A percentile compares a stretch with the other conserved stretches of the same genome.
phyloP scores from a whole-genome alignment of 2,888 invertebrate species.

The Fragum sueziense region DNA sequence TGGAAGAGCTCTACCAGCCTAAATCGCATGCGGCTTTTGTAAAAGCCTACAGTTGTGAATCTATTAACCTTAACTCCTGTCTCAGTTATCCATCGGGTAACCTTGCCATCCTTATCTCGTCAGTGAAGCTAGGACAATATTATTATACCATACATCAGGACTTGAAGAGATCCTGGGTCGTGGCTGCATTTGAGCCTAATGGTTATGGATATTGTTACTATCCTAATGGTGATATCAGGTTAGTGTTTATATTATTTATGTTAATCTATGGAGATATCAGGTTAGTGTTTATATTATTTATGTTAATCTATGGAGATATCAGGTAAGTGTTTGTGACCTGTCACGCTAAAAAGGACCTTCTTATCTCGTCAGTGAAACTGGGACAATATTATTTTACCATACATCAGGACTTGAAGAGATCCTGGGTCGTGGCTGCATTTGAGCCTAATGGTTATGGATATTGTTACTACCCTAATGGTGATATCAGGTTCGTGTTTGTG shows the following conservation, averaged over 20 bases:
- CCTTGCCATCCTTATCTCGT: slow-evolving; percentile 74
- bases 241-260: too few relatives aligned
- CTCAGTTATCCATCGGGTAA: slow-evolving; percentile 79
- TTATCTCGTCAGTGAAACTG: slow-evolving; percentile 70
- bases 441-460: slow-evolving; percentile 77
- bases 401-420: slow-evolving; percentile 69
- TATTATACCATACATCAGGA: slow-evolving; percentile 78
- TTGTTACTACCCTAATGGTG: slow-evolving; percentile 76
- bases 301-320: too few relatives aligned
- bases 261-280: too few relatives aligned
- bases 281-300: too few relatives aligned
- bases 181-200: slow-evolving; percentile 78
- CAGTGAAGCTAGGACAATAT: slow-evolving; percentile 73
- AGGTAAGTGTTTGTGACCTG: too few relatives aligned
- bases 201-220: slow-evolving; percentile 78
- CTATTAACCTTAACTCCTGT: not conserved
- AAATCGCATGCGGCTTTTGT: too few relatives aligned
- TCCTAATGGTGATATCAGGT: slow-evolving; percentile 76
- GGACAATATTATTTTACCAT: slow-evolving; percentile 78
- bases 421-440: slow-evolving; percentile 73
- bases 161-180: slow-evolving; percentile 56
- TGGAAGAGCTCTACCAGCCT: too few relatives aligned
- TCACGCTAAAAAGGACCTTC: too few relatives aligned
- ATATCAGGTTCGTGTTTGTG: slow-evolving; percentile 68
- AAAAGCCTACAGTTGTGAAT: too few relatives aligned